Evolutionary conservation across 2,113 vertebrate species (phyloP).

Genomic region (Mohoua ochrocephala): DNA sequence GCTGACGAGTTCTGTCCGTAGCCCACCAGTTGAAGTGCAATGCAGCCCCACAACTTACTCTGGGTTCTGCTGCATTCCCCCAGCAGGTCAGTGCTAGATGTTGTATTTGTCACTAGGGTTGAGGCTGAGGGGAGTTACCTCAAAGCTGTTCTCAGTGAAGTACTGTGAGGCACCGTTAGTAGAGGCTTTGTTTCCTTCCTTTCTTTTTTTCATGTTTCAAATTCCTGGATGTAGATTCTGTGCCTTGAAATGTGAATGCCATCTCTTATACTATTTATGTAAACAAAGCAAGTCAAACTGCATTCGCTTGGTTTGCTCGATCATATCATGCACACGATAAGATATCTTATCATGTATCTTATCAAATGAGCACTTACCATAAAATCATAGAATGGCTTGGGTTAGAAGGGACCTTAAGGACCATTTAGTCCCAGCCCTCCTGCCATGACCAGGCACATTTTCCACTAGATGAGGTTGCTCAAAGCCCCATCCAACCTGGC

Average conservation of each 20-base stretch:
- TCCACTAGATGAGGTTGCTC: background rate
- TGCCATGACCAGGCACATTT: background rate
- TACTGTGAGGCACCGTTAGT: background rate
- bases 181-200: background rate
- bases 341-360: background rate
- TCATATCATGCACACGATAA: background rate
- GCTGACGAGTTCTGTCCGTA: background rate
- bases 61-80: background rate
- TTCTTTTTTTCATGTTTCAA: background rate
- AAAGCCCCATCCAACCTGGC: background rate
- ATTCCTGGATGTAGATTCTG: background rate
- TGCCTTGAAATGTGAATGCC: background rate
- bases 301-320: background rate
- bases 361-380: background rate
- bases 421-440: background rate
- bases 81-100: background rate
- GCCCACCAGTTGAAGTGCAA: rapidly evolving
- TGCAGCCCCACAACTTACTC: background rate
- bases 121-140: background rate
- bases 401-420: background rate
- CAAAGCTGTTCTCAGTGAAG: background rate
- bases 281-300: background rate
- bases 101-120: background rate
- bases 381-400: background rate
- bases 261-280: background rate